phyloP scores from a whole-genome alignment of 2,888 invertebrate species.

The Philhelius pedissequus region DNA sequence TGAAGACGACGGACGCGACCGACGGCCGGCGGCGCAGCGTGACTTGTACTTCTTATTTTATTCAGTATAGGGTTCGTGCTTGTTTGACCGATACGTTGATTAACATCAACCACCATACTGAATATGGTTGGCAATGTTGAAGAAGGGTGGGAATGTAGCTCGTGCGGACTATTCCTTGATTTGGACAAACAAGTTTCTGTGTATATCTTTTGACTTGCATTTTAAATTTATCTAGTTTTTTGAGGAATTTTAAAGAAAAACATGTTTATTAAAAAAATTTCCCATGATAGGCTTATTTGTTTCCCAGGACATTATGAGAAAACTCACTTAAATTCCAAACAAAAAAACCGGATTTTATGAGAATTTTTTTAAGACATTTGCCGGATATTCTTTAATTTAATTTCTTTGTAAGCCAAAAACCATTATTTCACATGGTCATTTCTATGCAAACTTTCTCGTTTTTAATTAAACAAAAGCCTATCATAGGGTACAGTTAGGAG shows the following conservation, averaged over 20 bases:
- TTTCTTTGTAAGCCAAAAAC: no score
- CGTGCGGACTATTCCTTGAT: not conserved
- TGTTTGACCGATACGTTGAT: not conserved
- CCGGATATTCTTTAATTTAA: no score
- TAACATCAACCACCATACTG: not conserved
- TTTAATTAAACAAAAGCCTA: no score
- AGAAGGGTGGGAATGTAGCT: not conserved
- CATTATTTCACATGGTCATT: no score
- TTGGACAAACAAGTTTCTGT: not conserved
- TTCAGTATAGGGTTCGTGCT: not conserved
- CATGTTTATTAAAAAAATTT: conserved; percentile 26
- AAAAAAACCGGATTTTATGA: conserved; percentile 35
- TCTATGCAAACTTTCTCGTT: no score
- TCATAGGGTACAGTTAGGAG: not conserved
- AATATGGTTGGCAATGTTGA: not conserved
- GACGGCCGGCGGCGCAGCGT: no score
- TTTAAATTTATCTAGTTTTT: not conserved
- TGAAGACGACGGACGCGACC: not conserved
- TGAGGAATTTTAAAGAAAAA: conserved; percentile 30
- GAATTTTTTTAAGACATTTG: not conserved
- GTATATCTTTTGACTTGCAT: not conserved
- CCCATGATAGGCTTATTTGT: conserved; percentile 16
- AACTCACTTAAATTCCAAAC: not conserved
- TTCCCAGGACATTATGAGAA: not conserved
- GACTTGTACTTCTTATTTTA: not conserved